phyloP scores from a whole-genome alignment of 2,888 invertebrate genomes.

The Amphipyra berbera region DNA sequence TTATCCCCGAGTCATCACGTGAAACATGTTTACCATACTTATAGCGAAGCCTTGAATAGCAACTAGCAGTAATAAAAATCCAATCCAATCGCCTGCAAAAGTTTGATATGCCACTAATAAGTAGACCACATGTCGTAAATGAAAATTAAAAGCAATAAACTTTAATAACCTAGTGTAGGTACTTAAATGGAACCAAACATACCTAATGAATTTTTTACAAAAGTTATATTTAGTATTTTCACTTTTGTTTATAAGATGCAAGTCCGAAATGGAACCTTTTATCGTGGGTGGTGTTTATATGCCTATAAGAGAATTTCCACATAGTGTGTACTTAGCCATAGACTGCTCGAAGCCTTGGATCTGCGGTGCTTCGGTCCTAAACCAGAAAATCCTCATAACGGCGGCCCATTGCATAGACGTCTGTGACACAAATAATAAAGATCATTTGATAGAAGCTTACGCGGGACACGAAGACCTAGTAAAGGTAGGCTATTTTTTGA shows the following conservation, averaged over 20 bases:
- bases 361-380: conserved; percentile 63
- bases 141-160: conserved; percentile 47
- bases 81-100: conserved; percentile 27
- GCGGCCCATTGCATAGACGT: conserved; percentile 59
- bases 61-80: conserved; percentile 31
- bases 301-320: conserved; percentile 41
- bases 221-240: conserved; percentile 9
- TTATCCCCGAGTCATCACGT: not conserved
- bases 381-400: conserved; percentile 60
- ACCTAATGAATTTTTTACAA: conserved; percentile 14
- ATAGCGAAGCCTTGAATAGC: conserved; percentile 11
- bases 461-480: conserved; percentile 41
- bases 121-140: conserved; percentile 22
- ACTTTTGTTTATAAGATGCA: conserved; percentile 4
- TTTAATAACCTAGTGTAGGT: conserved; percentile 5
- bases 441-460: conserved; percentile 9
- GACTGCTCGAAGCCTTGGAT: conserved; percentile 36
- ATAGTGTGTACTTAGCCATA: conserved; percentile 43
- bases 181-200: not conserved
- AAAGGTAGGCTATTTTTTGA: conserved; percentile 30
- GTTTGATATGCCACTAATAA: conserved; percentile 34
- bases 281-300: conserved; percentile 52
- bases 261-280: conserved; percentile 44
- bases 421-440: conserved; percentile 18
- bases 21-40: not conserved